Base-by-base conservation (phyloP, 2,888 invertebrate species). In the Arctia plantaginis region DNA sequence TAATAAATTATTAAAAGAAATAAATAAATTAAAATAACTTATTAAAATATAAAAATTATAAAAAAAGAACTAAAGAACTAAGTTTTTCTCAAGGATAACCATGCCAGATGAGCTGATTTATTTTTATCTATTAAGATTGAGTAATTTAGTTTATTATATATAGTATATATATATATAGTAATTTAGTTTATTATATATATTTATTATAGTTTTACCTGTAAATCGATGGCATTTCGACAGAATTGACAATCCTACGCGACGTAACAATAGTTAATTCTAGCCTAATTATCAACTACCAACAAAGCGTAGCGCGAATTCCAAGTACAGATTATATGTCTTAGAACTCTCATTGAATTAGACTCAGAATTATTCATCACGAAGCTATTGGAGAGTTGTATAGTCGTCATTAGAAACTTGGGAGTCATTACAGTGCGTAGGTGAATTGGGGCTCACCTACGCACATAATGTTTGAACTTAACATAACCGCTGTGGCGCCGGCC, bases 371-470 rank as follows among this genome's bases (percentile, higher is more conserved):
- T 35, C 23, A 65, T 65, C 23, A 18, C 27, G 30, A 27, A 59
- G 27, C 27, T 27, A 59, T 59, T 59, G 10, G 59, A 15, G 27
- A 27, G 27, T 62, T 62, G 15, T 62, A 18, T 62, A 18, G 62
- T 62, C 30, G 30, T 30, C 30, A 30, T 30, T 62, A 30, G 62
- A 30, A 62, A 62, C 30, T 62, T 62, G 18, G 62, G 62, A 62
- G 30, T 30, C 55, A 59, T 59, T 62, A 62, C 18, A 18, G 51
- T 62, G 62, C 62, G 62, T 62, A 18, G 62, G 62, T 62, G 62
- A 55, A 55, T 55, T 55, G 51, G 51, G n/a, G 15, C 62, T 62
- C 62, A 62, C 30, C 62, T 62, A 62, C 62, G 62, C 30, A 18
- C 62, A 30, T 30, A 62, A 27, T 15, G 7, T 30, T 20, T 62